phyloP scores from a whole-genome alignment of 2,888 invertebrate genomes.

The Syrista parreyssii region DNA sequence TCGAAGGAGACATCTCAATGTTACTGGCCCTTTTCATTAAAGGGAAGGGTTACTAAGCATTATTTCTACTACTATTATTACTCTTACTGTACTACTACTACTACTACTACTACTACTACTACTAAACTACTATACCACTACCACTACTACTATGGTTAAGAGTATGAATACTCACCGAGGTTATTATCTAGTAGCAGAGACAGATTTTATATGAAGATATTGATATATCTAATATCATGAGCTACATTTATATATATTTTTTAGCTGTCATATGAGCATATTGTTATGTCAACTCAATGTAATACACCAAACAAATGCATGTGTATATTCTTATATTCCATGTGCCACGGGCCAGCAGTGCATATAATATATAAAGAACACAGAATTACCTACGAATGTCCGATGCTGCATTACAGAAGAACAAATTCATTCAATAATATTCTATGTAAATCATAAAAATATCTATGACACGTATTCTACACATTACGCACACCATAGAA shows the following conservation, averaged over 20 bases:
- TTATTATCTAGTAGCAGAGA: conserved; percentile 38
- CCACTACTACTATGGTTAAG: not conserved
- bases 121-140: conserved; percentile 12
- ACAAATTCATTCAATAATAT: conserved; percentile 6
- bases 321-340: conserved; percentile 28
- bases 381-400: not conserved
- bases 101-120: not conserved
- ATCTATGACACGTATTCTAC: conserved; percentile 44
- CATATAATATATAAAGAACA: not conserved
- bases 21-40: not conserved
- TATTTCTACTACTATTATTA: not conserved
- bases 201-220: conserved; percentile 50
- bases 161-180: conserved; percentile 40
- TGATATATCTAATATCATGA: conserved; percentile 44
- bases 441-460: conserved; percentile 39
- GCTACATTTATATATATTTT: conserved; percentile 43
- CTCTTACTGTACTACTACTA: not conserved
- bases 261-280: conserved; percentile 34
- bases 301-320: conserved; percentile 17
- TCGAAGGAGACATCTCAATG: conserved; percentile 4
- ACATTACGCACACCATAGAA: conserved; percentile 47
- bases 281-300: conserved; percentile 24
- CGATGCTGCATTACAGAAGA: not conserved
- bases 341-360: not conserved
- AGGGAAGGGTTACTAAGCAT: not conserved